phyloP scores from a whole-genome alignment of 2,888 invertebrate genomes.

The Smittia sp. region DNA sequence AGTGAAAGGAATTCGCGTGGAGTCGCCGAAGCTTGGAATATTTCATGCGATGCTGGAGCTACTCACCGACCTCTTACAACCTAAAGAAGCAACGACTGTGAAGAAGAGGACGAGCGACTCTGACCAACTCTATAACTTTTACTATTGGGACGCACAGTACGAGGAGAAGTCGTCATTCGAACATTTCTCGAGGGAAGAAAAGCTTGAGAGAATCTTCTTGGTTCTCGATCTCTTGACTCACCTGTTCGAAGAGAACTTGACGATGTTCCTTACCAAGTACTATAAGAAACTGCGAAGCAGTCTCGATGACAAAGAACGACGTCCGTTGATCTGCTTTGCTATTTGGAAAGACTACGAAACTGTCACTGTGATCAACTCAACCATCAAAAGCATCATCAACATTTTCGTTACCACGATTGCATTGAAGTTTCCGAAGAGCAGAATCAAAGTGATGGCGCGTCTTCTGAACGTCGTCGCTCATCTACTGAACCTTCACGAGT shows the following conservation, averaged over 20 bases:
- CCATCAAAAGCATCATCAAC: not conserved
- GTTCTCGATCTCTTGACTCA: slow-evolving; percentile 11
- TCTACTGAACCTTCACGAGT: slow-evolving; percentile 24
- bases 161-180: not conserved
- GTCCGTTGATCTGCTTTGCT: not conserved
- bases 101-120: not conserved
- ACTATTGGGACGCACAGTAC: slow-evolving; percentile 5
- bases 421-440: not conserved
- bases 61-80: not conserved
- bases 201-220: slow-evolving; percentile 6
- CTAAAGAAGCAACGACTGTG: not conserved
- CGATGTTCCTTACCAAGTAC: slow-evolving; percentile 13
- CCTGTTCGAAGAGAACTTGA: not conserved
- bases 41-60: not conserved
- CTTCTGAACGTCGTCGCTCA: slow-evolving; percentile 6
- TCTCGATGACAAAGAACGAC: not conserved
- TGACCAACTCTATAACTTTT: not conserved
- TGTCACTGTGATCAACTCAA: not conserved
- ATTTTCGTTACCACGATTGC: not conserved
- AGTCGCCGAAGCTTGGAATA: not conserved
- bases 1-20: not conserved
- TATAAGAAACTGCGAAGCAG: not conserved
- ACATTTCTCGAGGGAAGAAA: not conserved
- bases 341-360: slow-evolving; percentile 20
- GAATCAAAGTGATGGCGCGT: not conserved